These are phyloP conservation scores for Hydropsyche tenuis DNA, from an alignment of 1,140 invertebrate species.

Conservation along the genomic window DNA sequence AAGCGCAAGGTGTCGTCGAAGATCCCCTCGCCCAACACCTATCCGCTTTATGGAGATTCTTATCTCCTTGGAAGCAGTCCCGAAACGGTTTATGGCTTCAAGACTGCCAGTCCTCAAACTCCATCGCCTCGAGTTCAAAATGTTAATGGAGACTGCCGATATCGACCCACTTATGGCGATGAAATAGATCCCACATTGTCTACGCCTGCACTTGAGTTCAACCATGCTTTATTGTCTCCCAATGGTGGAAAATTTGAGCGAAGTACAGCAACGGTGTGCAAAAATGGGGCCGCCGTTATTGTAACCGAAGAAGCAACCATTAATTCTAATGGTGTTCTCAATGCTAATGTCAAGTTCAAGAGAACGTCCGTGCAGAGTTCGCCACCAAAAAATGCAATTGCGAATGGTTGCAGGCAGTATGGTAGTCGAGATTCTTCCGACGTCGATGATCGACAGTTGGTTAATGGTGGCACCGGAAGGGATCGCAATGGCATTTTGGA, in stretches of 20 bases:
- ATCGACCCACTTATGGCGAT: background rate
- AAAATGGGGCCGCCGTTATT: constrained; percentile 56
- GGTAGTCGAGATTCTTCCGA: background rate
- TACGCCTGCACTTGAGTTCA: constrained; percentile 1
- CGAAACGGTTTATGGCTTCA: constrained; percentile 47
- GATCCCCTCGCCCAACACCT: constrained; percentile 34
- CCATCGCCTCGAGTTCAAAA: constrained; percentile 41
- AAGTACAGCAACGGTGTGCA: constrained; percentile 55
- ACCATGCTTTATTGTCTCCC: constrained; percentile 28
- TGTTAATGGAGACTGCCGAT: background rate
- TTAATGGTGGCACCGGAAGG: constrained; percentile 31
- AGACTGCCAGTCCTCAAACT: constrained; percentile 49
- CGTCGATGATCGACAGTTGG: background rate
- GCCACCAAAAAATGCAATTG: constrained; percentile 52
- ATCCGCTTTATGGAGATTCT: constrained; percentile 43
- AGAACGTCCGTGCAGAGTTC: constrained; percentile 57
- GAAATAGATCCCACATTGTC: constrained; percentile 25
- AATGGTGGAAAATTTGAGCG: constrained; percentile 49
- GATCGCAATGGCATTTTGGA: constrained; percentile 47
- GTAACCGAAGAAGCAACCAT: constrained; percentile 59
- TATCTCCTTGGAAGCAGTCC: constrained; percentile 45
- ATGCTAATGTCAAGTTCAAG: constrained; percentile 57
- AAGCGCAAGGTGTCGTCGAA: constrained; percentile 53
- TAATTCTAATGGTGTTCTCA: constrained; percentile 56
- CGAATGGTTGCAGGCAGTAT: constrained; percentile 6